phyloP scores from a whole-genome alignment of 92 coral and sea anemone genomes.

The Palythoa heliodiscus region DNA sequence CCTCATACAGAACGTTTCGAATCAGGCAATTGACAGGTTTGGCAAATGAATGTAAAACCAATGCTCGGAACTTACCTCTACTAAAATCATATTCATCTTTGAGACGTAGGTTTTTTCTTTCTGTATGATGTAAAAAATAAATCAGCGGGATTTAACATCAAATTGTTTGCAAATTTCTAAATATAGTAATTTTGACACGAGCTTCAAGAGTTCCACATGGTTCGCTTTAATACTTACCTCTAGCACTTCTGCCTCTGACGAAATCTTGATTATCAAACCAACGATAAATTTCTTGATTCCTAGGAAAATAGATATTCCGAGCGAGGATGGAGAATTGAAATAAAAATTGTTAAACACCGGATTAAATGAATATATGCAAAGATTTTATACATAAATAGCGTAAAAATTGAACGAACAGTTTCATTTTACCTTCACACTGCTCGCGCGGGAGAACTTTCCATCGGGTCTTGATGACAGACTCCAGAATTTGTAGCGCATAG shows the following conservation, averaged over 20 bases:
- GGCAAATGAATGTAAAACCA: constrained; percentile 14
- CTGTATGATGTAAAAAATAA: constrained; percentile 49
- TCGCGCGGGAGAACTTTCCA: constrained; percentile 98
- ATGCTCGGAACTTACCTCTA: constrained; percentile 77
- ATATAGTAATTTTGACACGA: constrained; percentile 39
- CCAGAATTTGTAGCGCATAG: constrained; percentile 96
- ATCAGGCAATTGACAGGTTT: not conserved
- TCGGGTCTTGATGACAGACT: constrained; percentile 93
- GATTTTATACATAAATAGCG: not conserved
- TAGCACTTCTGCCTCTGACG: constrained; percentile 78
- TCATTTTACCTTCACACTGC: constrained; percentile 87
- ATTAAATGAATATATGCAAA: not conserved
- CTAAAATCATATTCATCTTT: constrained; percentile 95
- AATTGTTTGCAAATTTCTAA: not conserved
- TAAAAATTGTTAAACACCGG: not conserved
- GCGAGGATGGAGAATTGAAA: too few species aligned
- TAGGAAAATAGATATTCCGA: constrained; percentile 19
- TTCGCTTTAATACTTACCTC: constrained; percentile 69
- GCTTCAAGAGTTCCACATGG: constrained; percentile 14
- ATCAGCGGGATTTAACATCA: not conserved
- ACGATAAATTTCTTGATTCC: constrained; percentile 98
- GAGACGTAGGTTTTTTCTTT: constrained; percentile 95
- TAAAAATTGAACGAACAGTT: not conserved
- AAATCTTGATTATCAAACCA: constrained; percentile 95
- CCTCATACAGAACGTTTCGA: not conserved